These are phyloP conservation scores for Solenopsis invicta DNA, from an alignment of 1,140 invertebrate genomes.

Conservation along the genomic window DNA sequence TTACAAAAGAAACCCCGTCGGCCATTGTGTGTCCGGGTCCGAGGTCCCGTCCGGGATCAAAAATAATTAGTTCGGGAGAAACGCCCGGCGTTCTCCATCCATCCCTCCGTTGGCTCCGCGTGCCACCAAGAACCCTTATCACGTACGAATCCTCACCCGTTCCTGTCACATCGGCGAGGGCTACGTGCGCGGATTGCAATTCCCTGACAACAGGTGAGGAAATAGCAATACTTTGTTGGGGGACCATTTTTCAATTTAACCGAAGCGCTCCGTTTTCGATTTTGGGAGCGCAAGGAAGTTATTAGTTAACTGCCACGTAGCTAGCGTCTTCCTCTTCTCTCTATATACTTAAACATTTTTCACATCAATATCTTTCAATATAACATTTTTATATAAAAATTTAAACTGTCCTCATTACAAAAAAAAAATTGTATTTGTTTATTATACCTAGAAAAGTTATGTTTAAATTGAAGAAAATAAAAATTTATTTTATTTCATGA, in stretches of 20 bases:
- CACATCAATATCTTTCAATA: background rate
- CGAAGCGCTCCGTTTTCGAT: background rate
- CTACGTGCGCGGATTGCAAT: constrained; percentile 46
- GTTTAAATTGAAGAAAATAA: too few relatives aligned
- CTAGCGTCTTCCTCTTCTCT: background rate
- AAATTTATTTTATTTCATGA: too few relatives aligned
- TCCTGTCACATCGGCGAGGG: constrained; percentile 18
- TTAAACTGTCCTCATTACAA: background rate
- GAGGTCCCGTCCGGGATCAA: constrained; percentile 19
- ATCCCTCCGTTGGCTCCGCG: background rate
- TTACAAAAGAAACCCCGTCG: constrained; percentile 76
- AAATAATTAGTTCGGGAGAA: constrained; percentile 73
- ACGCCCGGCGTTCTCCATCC: background rate
- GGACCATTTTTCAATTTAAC: constrained; percentile 35
- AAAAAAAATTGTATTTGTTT: background rate
- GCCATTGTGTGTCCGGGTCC: constrained; percentile 63
- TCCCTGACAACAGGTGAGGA: constrained; percentile 51
- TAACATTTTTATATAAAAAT: background rate
- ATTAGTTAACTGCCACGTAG: background rate
- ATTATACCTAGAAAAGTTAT: too few relatives aligned
- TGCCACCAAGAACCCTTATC: constrained; percentile 4
- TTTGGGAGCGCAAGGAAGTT: background rate
- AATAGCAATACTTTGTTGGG: background rate
- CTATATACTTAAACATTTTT: background rate
- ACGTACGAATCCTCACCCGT: constrained; percentile 15